Percentiles rank a stretch among this genome's conserved stretches.
phyloP scores from a whole-genome alignment of 2,113 vertebrate genomes.

The Erythrocercus mccallii region DNA sequence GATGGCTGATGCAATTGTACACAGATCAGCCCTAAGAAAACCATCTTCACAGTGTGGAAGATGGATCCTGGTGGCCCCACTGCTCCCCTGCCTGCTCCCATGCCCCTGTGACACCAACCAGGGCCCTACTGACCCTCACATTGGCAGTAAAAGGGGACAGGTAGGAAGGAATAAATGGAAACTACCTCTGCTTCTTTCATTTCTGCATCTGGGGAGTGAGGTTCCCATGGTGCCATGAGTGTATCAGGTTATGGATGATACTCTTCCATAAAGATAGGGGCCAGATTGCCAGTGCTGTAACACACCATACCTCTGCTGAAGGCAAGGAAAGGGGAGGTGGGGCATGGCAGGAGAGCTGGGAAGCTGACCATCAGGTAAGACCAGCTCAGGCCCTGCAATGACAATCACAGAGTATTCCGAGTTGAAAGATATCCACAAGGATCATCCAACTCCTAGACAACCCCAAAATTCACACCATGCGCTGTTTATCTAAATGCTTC shows the following conservation, averaged over 20 bases:
- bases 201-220: background rate
- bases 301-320: rapidly evolving
- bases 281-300: background rate
- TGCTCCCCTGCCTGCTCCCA: background rate
- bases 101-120: rapidly evolving
- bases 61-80: background rate
- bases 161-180: background rate
- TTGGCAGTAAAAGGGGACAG: background rate
- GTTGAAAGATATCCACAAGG: background rate
- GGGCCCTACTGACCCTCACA: background rate
- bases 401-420: background rate
- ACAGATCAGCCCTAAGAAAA: background rate
- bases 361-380: background rate
- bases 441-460: background rate
- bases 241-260: background rate
- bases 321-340: background rate
- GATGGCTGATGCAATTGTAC: background rate
- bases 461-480: background rate
- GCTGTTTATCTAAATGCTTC: background rate
- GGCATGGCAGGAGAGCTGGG: background rate
- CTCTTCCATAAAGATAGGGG: background rate
- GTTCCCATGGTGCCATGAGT: background rate
- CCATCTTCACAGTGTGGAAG: background rate
- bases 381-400: background rate
- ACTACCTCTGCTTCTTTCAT: background rate